These are phyloP conservation scores for Netelia virgata DNA, from an alignment of 2,888 invertebrate genomes.

Conservation along the genomic window DNA sequence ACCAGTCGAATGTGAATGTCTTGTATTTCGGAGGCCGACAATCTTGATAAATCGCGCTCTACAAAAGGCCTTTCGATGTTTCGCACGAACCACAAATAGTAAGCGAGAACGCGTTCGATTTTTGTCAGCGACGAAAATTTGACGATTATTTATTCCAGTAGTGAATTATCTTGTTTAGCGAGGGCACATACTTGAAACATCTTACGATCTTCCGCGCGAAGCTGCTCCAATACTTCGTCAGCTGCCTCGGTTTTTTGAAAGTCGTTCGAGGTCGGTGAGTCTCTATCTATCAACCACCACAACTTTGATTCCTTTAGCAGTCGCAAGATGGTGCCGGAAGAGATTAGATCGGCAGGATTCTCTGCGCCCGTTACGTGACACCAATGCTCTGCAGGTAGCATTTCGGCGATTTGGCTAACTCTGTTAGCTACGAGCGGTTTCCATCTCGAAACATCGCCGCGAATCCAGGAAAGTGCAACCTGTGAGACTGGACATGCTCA, in stretches of 20 bases:
- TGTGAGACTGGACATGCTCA: slow-evolving; percentile 69
- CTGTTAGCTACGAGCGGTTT: slow-evolving; percentile 70
- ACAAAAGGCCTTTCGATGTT: neutral
- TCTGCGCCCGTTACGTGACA: slow-evolving; percentile 68
- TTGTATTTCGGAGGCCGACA: slow-evolving; percentile 22
- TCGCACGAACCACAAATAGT: neutral
- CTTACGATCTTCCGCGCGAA: neutral
- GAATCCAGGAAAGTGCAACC: slow-evolving; percentile 68
- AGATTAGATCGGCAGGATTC: slow-evolving; percentile 71
- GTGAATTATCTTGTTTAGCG: neutral
- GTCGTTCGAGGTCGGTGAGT: neutral
- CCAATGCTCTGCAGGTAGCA: slow-evolving; percentile 64
- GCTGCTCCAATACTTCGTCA: neutral
- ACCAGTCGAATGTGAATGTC: neutral
- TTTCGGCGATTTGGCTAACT: slow-evolving; percentile 65
- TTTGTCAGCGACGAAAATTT: slow-evolving; percentile 26
- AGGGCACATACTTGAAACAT: neutral
- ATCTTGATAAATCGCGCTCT: slow-evolving; percentile 3
- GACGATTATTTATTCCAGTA: neutral
- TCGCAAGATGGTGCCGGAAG: slow-evolving; percentile 63
- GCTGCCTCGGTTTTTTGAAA: too few relatives aligned
- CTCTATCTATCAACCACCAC: slow-evolving; percentile 28
- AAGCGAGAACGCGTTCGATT: slow-evolving; percentile 23
- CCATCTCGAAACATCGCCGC: slow-evolving; percentile 59
- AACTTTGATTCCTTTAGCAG: slow-evolving; percentile 55